Evolutionary conservation across 2,888 invertebrate species (phyloP), one percentile per base, ranked within the genome.

Genomic region (Nymphalis polychloros): DNA sequence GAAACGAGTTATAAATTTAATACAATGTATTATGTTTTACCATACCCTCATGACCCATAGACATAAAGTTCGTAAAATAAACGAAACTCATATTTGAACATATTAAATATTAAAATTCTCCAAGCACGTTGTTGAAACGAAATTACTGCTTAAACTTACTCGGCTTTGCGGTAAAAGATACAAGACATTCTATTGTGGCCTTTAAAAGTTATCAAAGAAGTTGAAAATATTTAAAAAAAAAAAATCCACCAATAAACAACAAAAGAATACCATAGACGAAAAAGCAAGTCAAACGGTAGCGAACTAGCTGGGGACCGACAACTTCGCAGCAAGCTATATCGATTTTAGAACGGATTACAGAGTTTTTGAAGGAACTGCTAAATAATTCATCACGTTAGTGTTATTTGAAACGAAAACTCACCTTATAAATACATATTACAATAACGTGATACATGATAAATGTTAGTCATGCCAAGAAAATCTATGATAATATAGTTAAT

Each of bases 291-390:
- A 4, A 35, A 41, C 41, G n/a, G 19, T 41, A 59, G n/a, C 10
- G 59, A 59, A 23, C 52, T 47, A 31, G 19, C 49, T 49, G n/a
- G 19, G 49, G 49, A 55, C 17, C 17, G n/a, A 41, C 46, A 46
- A 59, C 20, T 59, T 46, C 20, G 46, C 13, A 20, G 46, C 35
- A 59, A 46, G 59, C 59, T 46, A 6, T 59, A 59, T 59, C 17
- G 59, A 59, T 47, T 59, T 59, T 46, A 23, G 46, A 46, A 41
- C 20, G 46, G 20, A 59, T 23, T 59, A 46, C 20, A 59, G 17
- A 19, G 41, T 4, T 41, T 59, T 46, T 41, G 41, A 53, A 53
- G 16, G 23, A 27, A 27, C 53, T 53, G 23, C 16, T 27, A 49
- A 8, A 27, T 27, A 27, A 53, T 31, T 55, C 35, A 55, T 31